Base-by-base conservation (phyloP, 92 coral and sea anemone species). In the Hydrozoanthus gracilis region DNA sequence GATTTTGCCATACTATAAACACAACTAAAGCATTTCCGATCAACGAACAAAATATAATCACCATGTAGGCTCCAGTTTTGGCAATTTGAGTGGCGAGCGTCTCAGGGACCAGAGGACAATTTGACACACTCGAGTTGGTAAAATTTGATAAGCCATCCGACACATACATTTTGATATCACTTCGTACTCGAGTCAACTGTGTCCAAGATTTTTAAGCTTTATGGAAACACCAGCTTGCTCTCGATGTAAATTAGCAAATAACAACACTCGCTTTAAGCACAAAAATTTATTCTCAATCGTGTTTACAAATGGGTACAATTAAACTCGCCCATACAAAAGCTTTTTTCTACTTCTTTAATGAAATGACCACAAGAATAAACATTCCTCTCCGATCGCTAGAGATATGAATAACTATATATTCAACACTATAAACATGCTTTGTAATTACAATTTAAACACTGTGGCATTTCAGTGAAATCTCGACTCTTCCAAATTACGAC, bases 21-120 rank as follows among this genome's bases (percentile, higher is more conserved):
- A 94, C 89, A 16, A 94, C 98, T 5, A 94, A 79, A 18, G 95
- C 84, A 76, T 94, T 94, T 11, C 98, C 98, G 48, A 89, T 77
- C 87, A 94, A 87, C 4, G 98, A 94, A 35, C 89, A 78, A 7
- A 66, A 17, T 18, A 94, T 94, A 67, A 94, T 92, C 3, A 88
- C 2, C 3, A 65, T 83, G 78, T 94, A 94, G 15, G 92, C 92
- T 4, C 87, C 78, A 4, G 98, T 94, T 78, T 94, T 94, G 3
- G 82, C 17, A 45, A 87, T 49, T 83, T 94, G 92, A 4, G 88
- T 55, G 0, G 74, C 78, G 16, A 85, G 76, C n/a, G 95, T 92
- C 79, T 92, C 93, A 4, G 82, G 93, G 51, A 60, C 65, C 7
- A 71, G 17, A 15, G 92, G 92, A 45, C 98, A 94, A 11, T 6